A percentile compares a stretch with the other conserved stretches of the same genome.
phyloP scores from a whole-genome alignment of 2,888 invertebrate genomes.

The Xanthorhoe spadicearia region DNA sequence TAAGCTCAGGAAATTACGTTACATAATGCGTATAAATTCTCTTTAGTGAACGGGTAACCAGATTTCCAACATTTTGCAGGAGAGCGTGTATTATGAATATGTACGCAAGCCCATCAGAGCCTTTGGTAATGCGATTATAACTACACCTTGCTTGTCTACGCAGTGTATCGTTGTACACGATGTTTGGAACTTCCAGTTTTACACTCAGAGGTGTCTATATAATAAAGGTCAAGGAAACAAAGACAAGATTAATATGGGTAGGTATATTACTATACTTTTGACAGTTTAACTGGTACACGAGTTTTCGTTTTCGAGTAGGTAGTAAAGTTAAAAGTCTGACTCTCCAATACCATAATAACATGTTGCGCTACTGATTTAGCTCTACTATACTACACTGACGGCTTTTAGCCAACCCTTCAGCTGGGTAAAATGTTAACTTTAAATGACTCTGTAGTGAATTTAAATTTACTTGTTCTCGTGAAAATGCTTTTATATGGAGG shows the following conservation, averaged over 20 bases:
- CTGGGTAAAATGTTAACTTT: slow-evolving; percentile 44
- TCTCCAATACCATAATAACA: neutral
- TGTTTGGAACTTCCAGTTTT: neutral
- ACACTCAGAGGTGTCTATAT: neutral
- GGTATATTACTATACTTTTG: no score
- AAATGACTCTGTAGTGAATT: slow-evolving; percentile 31
- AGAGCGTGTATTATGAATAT: slow-evolving; percentile 25
- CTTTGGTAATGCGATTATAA: slow-evolving; percentile 72
- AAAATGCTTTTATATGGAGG: slow-evolving; percentile 19
- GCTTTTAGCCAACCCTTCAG: slow-evolving; percentile 52
- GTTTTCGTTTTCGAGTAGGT: neutral
- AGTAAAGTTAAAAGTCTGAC: no score
- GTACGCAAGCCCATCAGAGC: slow-evolving; percentile 49
- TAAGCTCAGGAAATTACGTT: slow-evolving; percentile 30
- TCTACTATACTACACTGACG: slow-evolving; percentile 23
- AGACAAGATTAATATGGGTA: no score
- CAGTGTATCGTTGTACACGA: slow-evolving; percentile 8
- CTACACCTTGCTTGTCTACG: slow-evolving; percentile 53
- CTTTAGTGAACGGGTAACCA: slow-evolving; percentile 28
- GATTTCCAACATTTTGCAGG: slow-evolving; percentile 27
- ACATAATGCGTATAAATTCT: slow-evolving; percentile 27
- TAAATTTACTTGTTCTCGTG: slow-evolving; percentile 24
- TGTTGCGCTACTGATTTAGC: slow-evolving; percentile 8
- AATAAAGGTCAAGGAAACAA: no score
- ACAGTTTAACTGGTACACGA: no score